Conservation (phyloP, 2,113 vertebrate genomes). For the Engraulis encrasicolus region DNA sequence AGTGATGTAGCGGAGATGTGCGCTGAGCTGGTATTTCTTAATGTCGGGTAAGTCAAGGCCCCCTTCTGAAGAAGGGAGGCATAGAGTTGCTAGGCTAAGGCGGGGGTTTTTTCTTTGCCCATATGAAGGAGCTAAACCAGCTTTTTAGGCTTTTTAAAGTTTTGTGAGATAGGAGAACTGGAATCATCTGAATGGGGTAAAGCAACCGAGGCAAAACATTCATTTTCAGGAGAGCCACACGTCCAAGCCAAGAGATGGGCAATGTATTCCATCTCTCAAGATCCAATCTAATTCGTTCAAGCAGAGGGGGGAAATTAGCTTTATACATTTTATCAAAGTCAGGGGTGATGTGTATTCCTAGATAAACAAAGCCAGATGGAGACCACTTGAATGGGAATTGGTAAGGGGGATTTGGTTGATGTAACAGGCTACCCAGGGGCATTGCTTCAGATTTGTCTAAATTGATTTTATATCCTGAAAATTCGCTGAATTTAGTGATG, state of each 20-base stretch:
- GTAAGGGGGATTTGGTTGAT: no score
- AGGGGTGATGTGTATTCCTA: slow-evolving; percentile 12
- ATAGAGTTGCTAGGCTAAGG: neutral
- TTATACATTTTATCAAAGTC: slow-evolving; percentile 32
- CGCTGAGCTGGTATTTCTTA: neutral
- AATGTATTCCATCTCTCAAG: slow-evolving; percentile 37
- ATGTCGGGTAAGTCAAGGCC: slow-evolving; percentile 24
- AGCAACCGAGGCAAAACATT: slow-evolving; percentile 22
- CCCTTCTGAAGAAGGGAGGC: neutral
- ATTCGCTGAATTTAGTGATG: neutral
- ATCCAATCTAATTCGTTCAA: slow-evolving; percentile 26
- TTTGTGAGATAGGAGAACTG: slow-evolving; percentile 8
- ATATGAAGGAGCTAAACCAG: slow-evolving; percentile 22
- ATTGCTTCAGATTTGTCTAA: no score
- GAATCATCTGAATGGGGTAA: slow-evolving; percentile 28
- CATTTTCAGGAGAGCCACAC: slow-evolving; percentile 31
- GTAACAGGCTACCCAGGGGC: no score
- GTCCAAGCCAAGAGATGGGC: slow-evolving; percentile 34
- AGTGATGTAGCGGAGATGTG: neutral
- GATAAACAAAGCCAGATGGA: slow-evolving; percentile 23
- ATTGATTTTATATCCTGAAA: no score
- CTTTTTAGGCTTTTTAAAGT: slow-evolving; percentile 20
- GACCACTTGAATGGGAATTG: neutral
- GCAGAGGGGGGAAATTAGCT: slow-evolving; percentile 29
- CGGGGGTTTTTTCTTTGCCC: neutral